Conservation (phyloP, 2,888 invertebrate species). For the Hypselothyrea guttata region DNA sequence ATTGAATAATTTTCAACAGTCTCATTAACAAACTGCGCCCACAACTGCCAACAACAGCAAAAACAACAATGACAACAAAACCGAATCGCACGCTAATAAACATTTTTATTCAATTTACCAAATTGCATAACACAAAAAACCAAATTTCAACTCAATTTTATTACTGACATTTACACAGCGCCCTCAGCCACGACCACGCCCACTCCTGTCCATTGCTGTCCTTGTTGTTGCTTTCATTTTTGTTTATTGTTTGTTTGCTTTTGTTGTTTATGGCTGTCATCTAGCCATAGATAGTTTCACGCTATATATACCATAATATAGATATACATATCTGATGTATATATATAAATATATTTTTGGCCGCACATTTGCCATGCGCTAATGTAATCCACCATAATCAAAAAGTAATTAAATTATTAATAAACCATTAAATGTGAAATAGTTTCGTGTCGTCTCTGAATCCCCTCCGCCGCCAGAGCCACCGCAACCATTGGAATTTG, state of each 20-base stretch:
- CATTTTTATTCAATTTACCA: conserved; percentile 76
- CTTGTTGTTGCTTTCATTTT: conserved; percentile 10
- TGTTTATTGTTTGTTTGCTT: not conserved
- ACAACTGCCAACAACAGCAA: conserved; percentile 22
- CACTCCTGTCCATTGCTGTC: conserved; percentile 1
- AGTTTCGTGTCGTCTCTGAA: conserved; percentile 42
- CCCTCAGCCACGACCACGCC: conserved; percentile 25
- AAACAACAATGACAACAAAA: conserved; percentile 40
- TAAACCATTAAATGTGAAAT: conserved; percentile 77
- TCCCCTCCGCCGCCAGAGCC: not conserved
- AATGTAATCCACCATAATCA: conserved; percentile 76
- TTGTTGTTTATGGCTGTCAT: conserved; percentile 31
- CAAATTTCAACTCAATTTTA: conserved; percentile 74
- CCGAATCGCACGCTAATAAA: conserved; percentile 61
- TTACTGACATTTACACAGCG: conserved; percentile 55
- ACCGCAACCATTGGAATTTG: conserved; percentile 35
- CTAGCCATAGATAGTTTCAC: conserved; percentile 13
- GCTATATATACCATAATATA: too few relatives aligned
- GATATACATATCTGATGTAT: too few relatives aligned
- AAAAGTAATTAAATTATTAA: conserved; percentile 79
- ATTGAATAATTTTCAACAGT: conserved; percentile 63
- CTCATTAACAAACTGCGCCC: conserved; percentile 51
- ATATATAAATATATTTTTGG: conserved; percentile 20
- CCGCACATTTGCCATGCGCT: conserved; percentile 58
- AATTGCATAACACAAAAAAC: conserved; percentile 59